Evolutionary conservation across 2,113 vertebrate species (phyloP), one percentile per base, ranked within the genome.

Genomic region (Porphyrio hochstetteri): DNA sequence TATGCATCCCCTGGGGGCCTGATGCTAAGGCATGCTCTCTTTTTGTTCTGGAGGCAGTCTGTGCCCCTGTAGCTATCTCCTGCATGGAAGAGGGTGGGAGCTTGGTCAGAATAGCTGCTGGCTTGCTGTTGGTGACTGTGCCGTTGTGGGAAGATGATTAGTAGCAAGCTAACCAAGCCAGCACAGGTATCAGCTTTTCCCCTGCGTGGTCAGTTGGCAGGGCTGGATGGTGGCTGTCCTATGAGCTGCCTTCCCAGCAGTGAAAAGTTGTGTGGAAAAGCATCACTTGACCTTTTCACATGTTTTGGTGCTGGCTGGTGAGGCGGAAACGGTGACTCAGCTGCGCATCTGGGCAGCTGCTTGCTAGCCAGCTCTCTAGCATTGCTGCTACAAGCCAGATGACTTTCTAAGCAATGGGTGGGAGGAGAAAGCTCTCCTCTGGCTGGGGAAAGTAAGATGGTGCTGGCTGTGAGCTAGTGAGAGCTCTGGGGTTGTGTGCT

Each of bases 221-320:
- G 42, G 36, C 50, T 82, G 85, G 63, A 27, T 1, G 11, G 36
- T 19, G 25, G 83, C 42, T 94, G 71, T 79, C 40, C 64, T 75
- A 76, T 38, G 57, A 95, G 40, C 56, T 94, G 68, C 53, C 46
- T 93, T 94, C 48, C 63, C 27, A 79, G 83, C 50, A 91, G 67
- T 11, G 55, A 46, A n/a, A 60, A 21, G 16, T 18, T 74, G 67
- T 85, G 59, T 90, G 85, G 79, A 81, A 82, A 64, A n/a, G 27
- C 10, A 27, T 71, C 10, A 7, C 20, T 36, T 60, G 60, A 93
- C 5, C 79, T 76, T 69, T 56, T 20, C 48, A n/a, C 20, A 7
- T 46, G 36, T 63, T 75, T 77, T 50, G 59, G 56, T 57, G 61
- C 71, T 96, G 75, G 86, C 82, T 70, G 20, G 19, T 38, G 56